Evolutionary conservation across 2,113 vertebrate genomes (phyloP).

Genomic region (Rhodinocichla rosea): DNA sequence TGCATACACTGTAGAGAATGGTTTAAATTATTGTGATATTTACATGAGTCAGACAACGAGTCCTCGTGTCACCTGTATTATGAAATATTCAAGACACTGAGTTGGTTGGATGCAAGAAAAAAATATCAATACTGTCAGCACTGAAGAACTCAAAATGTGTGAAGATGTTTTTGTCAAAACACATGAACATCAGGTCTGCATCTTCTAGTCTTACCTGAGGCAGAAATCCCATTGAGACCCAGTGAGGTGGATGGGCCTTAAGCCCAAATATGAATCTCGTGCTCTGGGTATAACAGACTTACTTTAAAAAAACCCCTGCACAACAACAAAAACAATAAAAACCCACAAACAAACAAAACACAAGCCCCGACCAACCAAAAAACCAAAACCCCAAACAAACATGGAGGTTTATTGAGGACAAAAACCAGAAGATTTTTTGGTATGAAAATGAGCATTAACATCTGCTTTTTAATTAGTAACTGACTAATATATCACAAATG

Average conservation of each 20-base stretch:
- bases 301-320: neutral
- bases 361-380: neutral
- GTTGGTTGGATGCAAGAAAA: neutral
- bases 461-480: neutral
- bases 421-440: neutral
- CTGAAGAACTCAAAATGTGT: neutral
- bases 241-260: neutral
- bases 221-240: neutral
- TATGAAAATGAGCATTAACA: neutral
- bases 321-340: neutral
- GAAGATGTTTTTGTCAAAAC: conserved; percentile 1
- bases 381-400: neutral
- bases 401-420: neutral
- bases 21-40: neutral
- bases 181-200: neutral
- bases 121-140: neutral
- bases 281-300: neutral
- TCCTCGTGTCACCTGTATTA: neutral
- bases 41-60: neutral
- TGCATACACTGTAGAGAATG: neutral
- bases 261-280: neutral
- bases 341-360: neutral
- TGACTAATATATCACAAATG: neutral
- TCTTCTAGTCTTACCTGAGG: neutral
- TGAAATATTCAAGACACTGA: neutral